These are phyloP conservation scores for Xiphophorus couchianus DNA, from an alignment of 2,113 vertebrate species.

Conservation along the genomic window DNA sequence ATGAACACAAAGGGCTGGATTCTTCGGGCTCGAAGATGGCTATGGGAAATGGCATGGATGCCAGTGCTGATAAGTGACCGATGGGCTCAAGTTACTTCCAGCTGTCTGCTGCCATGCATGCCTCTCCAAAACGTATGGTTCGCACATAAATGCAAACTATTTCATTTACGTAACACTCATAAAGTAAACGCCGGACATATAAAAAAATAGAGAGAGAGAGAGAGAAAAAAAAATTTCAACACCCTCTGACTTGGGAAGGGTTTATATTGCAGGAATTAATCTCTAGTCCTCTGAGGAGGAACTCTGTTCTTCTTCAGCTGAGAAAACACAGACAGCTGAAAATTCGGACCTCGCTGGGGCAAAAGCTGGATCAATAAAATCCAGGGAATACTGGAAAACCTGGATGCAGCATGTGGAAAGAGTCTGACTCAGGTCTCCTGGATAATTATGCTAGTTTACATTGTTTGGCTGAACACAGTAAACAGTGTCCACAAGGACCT, in stretches of 20 bases:
- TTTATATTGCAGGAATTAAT: slow-evolving; percentile 75
- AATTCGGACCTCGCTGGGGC: slow-evolving; percentile 50
- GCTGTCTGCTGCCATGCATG: slow-evolving; percentile 79
- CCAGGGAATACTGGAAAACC: slow-evolving; percentile 36
- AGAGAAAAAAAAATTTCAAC: slow-evolving; percentile 40
- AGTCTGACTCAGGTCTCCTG: slow-evolving; percentile 49
- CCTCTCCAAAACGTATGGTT: slow-evolving; percentile 67
- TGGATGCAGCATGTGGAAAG: slow-evolving; percentile 61
- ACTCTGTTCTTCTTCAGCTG: slow-evolving; percentile 71
- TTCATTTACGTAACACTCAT: slow-evolving; percentile 74
- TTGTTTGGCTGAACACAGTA: slow-evolving; percentile 27
- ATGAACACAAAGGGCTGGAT: slow-evolving; percentile 81
- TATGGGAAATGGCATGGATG: slow-evolving; percentile 82
- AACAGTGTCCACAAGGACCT: slow-evolving; percentile 50
- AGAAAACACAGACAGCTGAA: slow-evolving; percentile 75
- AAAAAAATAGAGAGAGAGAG: slow-evolving; percentile 60
- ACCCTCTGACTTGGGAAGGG: slow-evolving; percentile 58
- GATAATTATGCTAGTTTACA: slow-evolving; percentile 48
- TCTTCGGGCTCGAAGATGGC: slow-evolving; percentile 75
- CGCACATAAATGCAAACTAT: slow-evolving; percentile 75
- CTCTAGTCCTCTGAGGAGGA: slow-evolving; percentile 58
- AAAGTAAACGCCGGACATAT: slow-evolving; percentile 72
- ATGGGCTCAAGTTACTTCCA: slow-evolving; percentile 80
- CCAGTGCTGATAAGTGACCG: slow-evolving; percentile 78
- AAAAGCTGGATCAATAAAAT: slow-evolving; percentile 76